Conservation (phyloP, 2,888 invertebrate species). For the Corythucha ciliata region DNA sequence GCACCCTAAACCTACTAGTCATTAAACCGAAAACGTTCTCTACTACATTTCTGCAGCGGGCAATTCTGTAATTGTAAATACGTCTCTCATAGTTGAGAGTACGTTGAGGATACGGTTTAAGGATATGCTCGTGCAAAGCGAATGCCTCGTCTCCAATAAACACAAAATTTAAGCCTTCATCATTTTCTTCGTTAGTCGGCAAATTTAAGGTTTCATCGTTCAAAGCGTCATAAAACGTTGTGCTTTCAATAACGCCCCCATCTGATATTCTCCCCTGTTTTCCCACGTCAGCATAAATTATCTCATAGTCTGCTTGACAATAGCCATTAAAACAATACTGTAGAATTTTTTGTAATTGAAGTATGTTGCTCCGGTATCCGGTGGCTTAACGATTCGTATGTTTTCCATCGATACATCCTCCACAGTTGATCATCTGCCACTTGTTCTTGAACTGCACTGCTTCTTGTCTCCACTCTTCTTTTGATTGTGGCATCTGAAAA, state of each 20-base stretch:
- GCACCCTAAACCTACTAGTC: slow-evolving; percentile 25
- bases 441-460: slow-evolving; percentile 13
- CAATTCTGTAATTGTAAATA: slow-evolving; percentile 27
- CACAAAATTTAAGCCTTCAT: slow-evolving; percentile 22
- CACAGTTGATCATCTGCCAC: slow-evolving; percentile 31
- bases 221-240: slow-evolving; percentile 22
- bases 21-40: slow-evolving; percentile 30
- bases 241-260: slow-evolving; percentile 23
- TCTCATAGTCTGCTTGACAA: slow-evolving; percentile 2
- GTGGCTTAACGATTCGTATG: slow-evolving; percentile 2
- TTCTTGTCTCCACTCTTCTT: slow-evolving; percentile 21
- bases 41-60: slow-evolving; percentile 22
- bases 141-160: slow-evolving; percentile 30
- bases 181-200: slow-evolving; percentile 19
- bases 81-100: slow-evolving; percentile 3
- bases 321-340: background rate
- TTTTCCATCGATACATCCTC: slow-evolving; percentile 18
- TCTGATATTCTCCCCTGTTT: slow-evolving; percentile 7
- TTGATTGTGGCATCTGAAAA: slow-evolving; percentile 21
- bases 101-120: slow-evolving; percentile 26
- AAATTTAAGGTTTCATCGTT: slow-evolving; percentile 21
- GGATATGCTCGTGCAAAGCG: slow-evolving; percentile 21
- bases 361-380: background rate
- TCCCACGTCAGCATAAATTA: background rate
- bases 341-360: background rate